Base-by-base conservation (phyloP, 92 coral and sea anemone species). In the Palythoa heliodiscus region DNA sequence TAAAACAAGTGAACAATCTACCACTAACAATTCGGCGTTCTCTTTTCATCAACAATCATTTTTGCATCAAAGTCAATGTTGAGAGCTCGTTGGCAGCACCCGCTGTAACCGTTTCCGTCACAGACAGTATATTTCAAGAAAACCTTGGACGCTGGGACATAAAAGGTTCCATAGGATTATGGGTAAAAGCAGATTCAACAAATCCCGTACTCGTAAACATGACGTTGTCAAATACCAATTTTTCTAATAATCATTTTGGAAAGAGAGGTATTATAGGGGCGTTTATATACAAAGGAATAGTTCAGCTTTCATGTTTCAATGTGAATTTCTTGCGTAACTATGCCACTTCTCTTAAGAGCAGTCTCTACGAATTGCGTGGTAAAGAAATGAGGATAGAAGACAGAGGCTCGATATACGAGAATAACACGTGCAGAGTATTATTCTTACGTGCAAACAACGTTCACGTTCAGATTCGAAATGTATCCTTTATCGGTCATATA, bases 21-120 rank as follows among this genome's bases (percentile, higher is more conserved):
- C 37, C 69, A 3, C 48, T 77, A 57, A 19, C 6, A 19, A 12
- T 77, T 37, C 66, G 23, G 17, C 52, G 67, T 9, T 19, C 82
- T 5, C 10, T 13, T 2, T 77, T 77, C 57, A 22, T 13, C 38
- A 77, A 77, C 82, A 77, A 77, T 38, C 25, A 77, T 55, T 77
- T 77, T 53, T 77, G 82, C 70, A 57, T 77, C 38, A 77, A 77
- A 54, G 69, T 77, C 35, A 17, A 37, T 35, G 69, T 77, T 48
- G 68, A 77, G 15, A 63, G 37, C 37, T 54, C 43, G 25, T 77
- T 77, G 82, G 50, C 7, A 47, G 8, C 69, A 3, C 69, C n/a
- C 5, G 35, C 5, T n/a, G 16, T 77, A 13, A 57, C 6, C 52
- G 35, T 77, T 38, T 57, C n/a, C 68, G 16, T 77, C 58, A 7